These are phyloP conservation scores for Marmota flaviventris DNA, from an alignment of 2,113 vertebrate species.

Conservation along the genomic window DNA sequence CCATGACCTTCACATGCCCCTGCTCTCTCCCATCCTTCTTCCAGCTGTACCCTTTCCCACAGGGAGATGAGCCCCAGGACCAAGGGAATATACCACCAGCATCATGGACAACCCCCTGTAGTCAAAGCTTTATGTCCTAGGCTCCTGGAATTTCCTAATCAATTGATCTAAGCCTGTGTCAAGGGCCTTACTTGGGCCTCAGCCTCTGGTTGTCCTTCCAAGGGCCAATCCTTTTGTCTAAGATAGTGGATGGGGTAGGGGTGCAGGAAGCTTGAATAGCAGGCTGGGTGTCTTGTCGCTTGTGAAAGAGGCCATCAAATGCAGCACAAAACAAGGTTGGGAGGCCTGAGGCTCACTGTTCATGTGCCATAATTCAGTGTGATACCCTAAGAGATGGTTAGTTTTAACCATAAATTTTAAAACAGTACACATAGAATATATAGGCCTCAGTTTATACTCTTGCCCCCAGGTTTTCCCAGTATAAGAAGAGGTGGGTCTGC, in stretches of 20 bases:
- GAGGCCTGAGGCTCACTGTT: background rate
- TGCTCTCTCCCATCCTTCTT: background rate
- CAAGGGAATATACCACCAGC: background rate
- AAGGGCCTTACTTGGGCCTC: no score
- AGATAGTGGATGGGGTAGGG: background rate
- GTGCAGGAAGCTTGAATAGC: background rate
- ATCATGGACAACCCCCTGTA: background rate
- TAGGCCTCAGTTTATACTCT: background rate
- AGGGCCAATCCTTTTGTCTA: background rate
- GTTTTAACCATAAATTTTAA: background rate
- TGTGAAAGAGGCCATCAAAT: background rate
- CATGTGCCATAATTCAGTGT: background rate
- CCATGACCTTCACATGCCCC: background rate
- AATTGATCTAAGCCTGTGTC: background rate
- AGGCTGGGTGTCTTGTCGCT: background rate
- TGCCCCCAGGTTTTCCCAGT: background rate
- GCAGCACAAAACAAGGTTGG: background rate
- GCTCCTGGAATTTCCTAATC: background rate
- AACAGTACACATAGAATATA: background rate
- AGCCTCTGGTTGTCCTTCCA: background rate
- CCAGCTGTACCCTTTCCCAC: no score
- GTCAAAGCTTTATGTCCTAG: background rate
- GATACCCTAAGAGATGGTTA: background rate
- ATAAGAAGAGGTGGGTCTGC: background rate
- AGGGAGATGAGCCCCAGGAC: background rate